Percentiles rank a stretch among this genome's conserved stretches.
Conservation (phyloP, 2,888 invertebrate genomes). For the Sphinx pinastri region DNA sequence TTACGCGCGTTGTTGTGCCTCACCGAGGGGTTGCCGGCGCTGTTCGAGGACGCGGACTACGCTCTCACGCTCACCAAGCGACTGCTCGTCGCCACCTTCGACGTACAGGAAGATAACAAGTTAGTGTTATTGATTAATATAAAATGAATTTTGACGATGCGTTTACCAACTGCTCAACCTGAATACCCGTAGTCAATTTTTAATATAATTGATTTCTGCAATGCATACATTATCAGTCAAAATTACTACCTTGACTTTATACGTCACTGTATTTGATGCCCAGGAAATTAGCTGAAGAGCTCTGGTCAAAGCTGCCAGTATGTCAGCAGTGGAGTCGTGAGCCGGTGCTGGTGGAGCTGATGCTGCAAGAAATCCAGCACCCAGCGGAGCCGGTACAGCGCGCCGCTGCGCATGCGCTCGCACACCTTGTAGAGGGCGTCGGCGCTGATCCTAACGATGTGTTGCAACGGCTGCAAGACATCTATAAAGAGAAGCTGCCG, state of each 20-base stretch:
- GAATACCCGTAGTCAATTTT: too few relatives aligned
- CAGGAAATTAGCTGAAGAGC: slow-evolving; percentile 70
- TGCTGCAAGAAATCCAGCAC: slow-evolving; percentile 90
- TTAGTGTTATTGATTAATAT: slow-evolving; percentile 43
- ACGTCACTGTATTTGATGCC: not conserved
- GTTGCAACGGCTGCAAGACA: slow-evolving; percentile 86
- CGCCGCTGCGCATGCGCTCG: slow-evolving; percentile 92
- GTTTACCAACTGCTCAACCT: not conserved
- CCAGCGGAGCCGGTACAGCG: slow-evolving; percentile 92
- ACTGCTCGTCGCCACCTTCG: slow-evolving; percentile 93
- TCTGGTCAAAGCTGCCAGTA: slow-evolving; percentile 66
- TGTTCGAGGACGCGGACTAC: slow-evolving; percentile 83
- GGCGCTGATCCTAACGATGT: slow-evolving; percentile 63
- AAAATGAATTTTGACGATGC: too few relatives aligned
- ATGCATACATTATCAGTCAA: not conserved
- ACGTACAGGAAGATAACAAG: slow-evolving; percentile 90
- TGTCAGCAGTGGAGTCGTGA: slow-evolving; percentile 55
- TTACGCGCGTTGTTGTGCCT: slow-evolving; percentile 89
- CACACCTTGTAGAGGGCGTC: slow-evolving; percentile 83
- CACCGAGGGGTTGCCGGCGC: slow-evolving; percentile 88
- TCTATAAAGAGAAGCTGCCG: slow-evolving; percentile 90
- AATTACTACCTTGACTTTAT: not conserved
- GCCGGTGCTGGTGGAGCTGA: slow-evolving; percentile 78
- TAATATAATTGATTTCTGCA: too few relatives aligned
- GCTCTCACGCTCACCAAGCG: slow-evolving; percentile 87